Evolutionary conservation across 2,888 invertebrate genomes (phyloP), one percentile per base, ranked within the genome.

Genomic region (Sthenelais limicola): DNA sequence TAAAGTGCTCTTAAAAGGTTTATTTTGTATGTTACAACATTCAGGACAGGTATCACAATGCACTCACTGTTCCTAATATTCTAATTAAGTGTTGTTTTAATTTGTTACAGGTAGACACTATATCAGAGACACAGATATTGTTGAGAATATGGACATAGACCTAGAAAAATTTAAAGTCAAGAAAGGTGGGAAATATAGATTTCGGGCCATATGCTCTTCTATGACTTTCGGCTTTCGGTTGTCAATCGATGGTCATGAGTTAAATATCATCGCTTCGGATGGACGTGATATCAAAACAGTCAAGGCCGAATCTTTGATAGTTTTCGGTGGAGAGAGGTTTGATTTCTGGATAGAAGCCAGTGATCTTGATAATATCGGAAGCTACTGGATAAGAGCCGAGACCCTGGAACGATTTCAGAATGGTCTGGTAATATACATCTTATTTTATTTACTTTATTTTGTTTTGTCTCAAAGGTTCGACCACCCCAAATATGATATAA

Each of bases 231-330:
- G 73, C n/a, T 80, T 82, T 18, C 74, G 81, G 76, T 47, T 85
- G 18, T 83, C 83, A 3, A 74, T 85, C 0, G 84, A 85, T 73
- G 77, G 79, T 68, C 85, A 85, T 70, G 77, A 74, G 0, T 67
- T 85, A 18, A 78, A 70, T n/a, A 76, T 85, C 66, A 81, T 85
- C 43, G 82, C 84, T 1, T 76, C 81, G 0, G 85, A 85, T 58
- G 84, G 85, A 2, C 72, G 48, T n/a, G 78, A 81, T 0, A 78
- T 84, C 26, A 68, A 80, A 7, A 78, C 80, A 7, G 32, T 76
- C 7, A 72, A 73, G 3, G 82, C 82, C 9, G 78, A 82, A 26
- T 79, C 81, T 0, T 78, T 84, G 26, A 80, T 80, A 43, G 76
- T 84, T 7, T 68, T 74, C 69, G 74, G 73, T 75, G 83, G 83